These are phyloP conservation scores for Semaprochilodus insignis DNA, from an alignment of 2,797 vertebrate species.

Conservation along the genomic window DNA sequence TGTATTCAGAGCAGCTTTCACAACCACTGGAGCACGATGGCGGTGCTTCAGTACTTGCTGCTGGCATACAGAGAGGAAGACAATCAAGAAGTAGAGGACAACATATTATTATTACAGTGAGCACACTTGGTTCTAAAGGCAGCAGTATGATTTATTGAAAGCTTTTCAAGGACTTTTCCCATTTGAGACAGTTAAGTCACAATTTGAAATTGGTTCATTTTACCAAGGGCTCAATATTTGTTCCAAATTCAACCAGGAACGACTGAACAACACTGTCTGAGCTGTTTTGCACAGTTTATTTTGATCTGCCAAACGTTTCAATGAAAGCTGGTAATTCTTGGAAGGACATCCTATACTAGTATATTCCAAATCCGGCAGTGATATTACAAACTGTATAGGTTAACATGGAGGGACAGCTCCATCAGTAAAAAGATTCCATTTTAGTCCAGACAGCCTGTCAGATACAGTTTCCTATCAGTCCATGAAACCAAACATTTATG, in stretches of 20 bases:
- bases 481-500: conserved; percentile 9
- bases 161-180: conserved; percentile 46
- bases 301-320: too few species aligned
- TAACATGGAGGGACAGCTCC: conserved; percentile 24
- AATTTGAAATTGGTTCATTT: conserved; percentile 27
- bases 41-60: conserved; percentile 91
- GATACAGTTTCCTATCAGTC: conserved; percentile 26
- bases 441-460: not conserved
- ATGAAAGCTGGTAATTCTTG: too few species aligned
- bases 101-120: conserved; percentile 8
- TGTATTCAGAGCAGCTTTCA: conserved; percentile 95
- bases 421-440: conserved; percentile 13
- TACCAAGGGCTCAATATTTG: too few species aligned
- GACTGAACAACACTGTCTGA: too few species aligned
- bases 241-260: too few species aligned
- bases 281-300: too few species aligned
- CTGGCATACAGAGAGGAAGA: conserved; percentile 40
- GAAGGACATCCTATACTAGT: too few species aligned
- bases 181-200: conserved; percentile 48
- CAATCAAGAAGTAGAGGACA: not conserved
- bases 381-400: conserved; percentile 39
- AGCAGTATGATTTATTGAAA: conserved; percentile 18
- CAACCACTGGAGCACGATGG: conserved; percentile 94
- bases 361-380: too few species aligned
- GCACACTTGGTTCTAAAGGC: not conserved